phyloP scores from a whole-genome alignment of 2,113 vertebrate genomes.

The Dipodomys stephensi region DNA sequence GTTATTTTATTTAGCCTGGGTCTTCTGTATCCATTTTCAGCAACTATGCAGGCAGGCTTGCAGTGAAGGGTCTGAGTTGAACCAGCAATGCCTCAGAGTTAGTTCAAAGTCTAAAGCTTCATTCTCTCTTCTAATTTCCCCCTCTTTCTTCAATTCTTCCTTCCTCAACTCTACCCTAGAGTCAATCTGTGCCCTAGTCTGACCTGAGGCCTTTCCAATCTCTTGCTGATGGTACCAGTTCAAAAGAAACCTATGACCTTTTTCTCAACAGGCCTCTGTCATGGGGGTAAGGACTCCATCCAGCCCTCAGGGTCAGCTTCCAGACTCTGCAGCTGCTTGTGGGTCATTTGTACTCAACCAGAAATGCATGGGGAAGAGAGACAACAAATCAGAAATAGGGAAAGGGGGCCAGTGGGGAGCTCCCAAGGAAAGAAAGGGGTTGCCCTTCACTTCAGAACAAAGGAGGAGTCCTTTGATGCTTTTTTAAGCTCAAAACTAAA shows the following conservation, averaged over 20 bases:
- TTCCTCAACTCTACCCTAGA: neutral
- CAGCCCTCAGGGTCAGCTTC: neutral
- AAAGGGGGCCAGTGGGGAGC: neutral
- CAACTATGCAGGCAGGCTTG: neutral
- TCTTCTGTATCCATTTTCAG: neutral
- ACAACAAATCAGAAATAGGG: neutral
- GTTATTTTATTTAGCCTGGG: neutral
- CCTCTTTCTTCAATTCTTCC: neutral
- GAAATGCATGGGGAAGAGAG: neutral
- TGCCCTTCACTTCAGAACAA: neutral
- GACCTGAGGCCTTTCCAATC: neutral
- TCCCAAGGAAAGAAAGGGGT: constrained; percentile 8
- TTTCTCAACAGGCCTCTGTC: neutral
- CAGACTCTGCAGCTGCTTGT: neutral
- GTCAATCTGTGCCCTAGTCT: neutral
- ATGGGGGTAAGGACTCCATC: neutral
- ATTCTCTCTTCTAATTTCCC: neutral
- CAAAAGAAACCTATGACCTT: neutral
- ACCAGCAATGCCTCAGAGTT: neutral
- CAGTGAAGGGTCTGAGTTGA: neutral
- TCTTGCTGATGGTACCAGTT: constrained; percentile 15
- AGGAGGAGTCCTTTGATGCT: neutral
- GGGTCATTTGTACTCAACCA: neutral
- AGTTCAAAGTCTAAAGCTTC: neutral
- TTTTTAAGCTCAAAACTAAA: constrained; percentile 1